Percentiles rank a stretch among this genome's conserved stretches.
phyloP scores from a whole-genome alignment of 1,140 invertebrate genomes.

The Luehdorfia chinensis region DNA sequence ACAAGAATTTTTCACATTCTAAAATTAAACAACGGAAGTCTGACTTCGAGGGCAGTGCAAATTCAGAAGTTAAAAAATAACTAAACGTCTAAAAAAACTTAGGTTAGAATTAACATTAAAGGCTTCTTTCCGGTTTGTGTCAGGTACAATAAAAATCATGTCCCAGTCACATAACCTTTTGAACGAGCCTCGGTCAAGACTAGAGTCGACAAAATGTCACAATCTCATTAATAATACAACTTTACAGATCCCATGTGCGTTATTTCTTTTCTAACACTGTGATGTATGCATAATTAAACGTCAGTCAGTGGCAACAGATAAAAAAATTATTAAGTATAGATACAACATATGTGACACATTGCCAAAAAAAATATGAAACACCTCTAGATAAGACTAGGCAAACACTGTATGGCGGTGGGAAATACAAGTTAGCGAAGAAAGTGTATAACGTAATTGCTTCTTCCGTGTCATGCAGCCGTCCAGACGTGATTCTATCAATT shows the following conservation, averaged over 20 bases:
- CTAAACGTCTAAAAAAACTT: constrained; percentile 50
- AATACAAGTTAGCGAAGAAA: background rate
- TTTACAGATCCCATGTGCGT: constrained; percentile 33
- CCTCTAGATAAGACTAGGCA: background rate
- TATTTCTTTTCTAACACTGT: constrained; percentile 20
- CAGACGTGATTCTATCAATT: too few relatives aligned
- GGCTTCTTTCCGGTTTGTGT: constrained; percentile 34
- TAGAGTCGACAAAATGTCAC: constrained; percentile 51
- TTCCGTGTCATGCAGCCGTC: too few relatives aligned
- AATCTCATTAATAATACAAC: constrained; percentile 47
- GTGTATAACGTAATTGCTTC: too few relatives aligned
- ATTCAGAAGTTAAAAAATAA: constrained; percentile 50
- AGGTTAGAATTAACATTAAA: constrained; percentile 28
- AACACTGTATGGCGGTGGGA: background rate
- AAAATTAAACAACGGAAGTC: constrained; percentile 37
- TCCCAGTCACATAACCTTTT: constrained; percentile 20
- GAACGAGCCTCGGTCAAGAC: constrained; percentile 43
- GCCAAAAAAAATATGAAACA: background rate
- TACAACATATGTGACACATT: background rate
- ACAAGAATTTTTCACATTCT: constrained; percentile 27
- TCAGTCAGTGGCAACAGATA: background rate
- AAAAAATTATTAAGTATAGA: constrained; percentile 3
- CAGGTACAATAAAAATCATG: constrained; percentile 8
- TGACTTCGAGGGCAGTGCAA: constrained; percentile 48
- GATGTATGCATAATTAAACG: constrained; percentile 6